Conservation (phyloP, 2,797 vertebrate genomes). For the Esox masquinongy region DNA sequence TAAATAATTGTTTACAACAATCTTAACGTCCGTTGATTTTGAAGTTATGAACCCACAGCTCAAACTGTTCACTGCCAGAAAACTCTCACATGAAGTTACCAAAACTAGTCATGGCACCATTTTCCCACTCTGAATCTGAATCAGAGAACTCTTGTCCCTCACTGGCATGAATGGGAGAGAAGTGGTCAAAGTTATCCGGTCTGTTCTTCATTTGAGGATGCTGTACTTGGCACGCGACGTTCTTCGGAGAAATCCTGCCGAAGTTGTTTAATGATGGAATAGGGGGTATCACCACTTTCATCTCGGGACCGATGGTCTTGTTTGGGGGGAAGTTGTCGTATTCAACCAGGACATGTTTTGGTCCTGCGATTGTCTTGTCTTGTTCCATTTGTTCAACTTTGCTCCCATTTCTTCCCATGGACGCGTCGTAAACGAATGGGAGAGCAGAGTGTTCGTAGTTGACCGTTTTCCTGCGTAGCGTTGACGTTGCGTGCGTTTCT, state of each 20-base stretch:
- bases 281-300: constrained; percentile 75
- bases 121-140: constrained; percentile 82
- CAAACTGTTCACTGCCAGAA: not conserved
- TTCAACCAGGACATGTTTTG: constrained; percentile 66
- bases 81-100: constrained; percentile 66
- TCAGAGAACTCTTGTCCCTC: constrained; percentile 69
- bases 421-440: constrained; percentile 59
- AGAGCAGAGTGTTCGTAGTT: constrained; percentile 43
- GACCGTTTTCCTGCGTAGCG: constrained; percentile 37
- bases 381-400: constrained; percentile 49
- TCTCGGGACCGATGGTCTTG: constrained; percentile 77
- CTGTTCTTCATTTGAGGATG: constrained; percentile 36
- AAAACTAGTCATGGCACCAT: constrained; percentile 69
- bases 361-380: constrained; percentile 31
- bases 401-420: constrained; percentile 32
- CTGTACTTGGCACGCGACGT: constrained; percentile 49
- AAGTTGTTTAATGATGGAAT: constrained; percentile 64
- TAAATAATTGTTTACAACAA: constrained; percentile 57
- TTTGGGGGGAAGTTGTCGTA: constrained; percentile 81
- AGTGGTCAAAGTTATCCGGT: constrained; percentile 58
- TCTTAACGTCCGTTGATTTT: constrained; percentile 14
- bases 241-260: constrained; percentile 60
- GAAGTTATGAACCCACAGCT: not conserved
- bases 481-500: constrained; percentile 41
- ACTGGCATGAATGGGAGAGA: constrained; percentile 69